Evolutionary conservation across 2,888 invertebrate species (phyloP).

Genomic region (Monoplex corrugatus): DNA sequence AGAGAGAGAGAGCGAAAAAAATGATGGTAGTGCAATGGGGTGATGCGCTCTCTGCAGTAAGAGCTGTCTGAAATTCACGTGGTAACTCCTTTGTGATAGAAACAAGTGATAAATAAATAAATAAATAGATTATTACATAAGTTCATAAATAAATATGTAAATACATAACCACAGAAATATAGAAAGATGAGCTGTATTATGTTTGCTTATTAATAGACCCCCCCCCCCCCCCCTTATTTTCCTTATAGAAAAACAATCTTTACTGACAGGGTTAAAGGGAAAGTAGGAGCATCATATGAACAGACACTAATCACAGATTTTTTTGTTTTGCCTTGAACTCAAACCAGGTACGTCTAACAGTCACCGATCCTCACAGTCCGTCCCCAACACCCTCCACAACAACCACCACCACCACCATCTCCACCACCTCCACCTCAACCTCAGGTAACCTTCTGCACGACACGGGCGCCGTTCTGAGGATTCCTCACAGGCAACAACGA

Average conservation of each 20-base stretch:
- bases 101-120: too few species aligned
- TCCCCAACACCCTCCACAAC: not conserved
- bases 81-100: too few species aligned
- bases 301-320: not conserved
- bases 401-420: not conserved
- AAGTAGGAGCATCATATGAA: too few species aligned
- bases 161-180: too few species aligned
- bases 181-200: too few species aligned
- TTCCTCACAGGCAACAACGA: not conserved
- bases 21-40: not conserved
- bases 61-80: too few species aligned
- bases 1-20: conserved; percentile 19
- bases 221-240: not conserved
- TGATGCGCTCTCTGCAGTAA: too few species aligned
- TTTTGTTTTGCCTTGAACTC: not conserved
- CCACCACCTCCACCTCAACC: not conserved
- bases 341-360: conserved; percentile 15
- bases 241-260: too few species aligned
- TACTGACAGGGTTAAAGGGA: too few species aligned
- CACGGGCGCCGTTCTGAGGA: not conserved
- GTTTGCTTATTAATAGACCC: too few species aligned
- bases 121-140: too few species aligned
- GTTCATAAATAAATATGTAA: too few species aligned
- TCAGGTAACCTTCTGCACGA: not conserved
- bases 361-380: not conserved